Percentiles rank a stretch among this genome's conserved stretches.
phyloP scores from a whole-genome alignment of 53 echinoderm and acorn worm genomes.

The Zoroaster sp. region DNA sequence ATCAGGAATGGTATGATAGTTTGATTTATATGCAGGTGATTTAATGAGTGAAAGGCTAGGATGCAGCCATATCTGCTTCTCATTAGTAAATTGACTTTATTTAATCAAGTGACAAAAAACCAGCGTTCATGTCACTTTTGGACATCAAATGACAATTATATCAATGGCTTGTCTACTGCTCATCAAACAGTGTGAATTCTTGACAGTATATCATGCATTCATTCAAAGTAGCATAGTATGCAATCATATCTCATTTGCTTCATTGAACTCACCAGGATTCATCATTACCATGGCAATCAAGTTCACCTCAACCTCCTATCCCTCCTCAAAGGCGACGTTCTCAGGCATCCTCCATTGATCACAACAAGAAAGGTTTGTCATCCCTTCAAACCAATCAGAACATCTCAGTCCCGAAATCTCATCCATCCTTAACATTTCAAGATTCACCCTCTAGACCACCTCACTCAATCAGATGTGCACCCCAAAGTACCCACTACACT shows the following conservation, averaged over 20 bases:
- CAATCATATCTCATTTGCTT: not conserved
- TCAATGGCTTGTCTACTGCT: too few relatives aligned
- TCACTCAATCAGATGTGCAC: not conserved
- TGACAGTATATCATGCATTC: too few relatives aligned
- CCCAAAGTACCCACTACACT: not conserved
- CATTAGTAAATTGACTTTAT: too few relatives aligned
- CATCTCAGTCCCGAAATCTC: not conserved
- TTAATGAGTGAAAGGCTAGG: too few relatives aligned
- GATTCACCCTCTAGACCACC: not conserved
- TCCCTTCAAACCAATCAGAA: not conserved
- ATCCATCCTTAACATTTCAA: not conserved
- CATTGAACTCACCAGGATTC: not conserved
- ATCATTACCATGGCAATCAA: not conserved
- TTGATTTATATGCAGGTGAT: too few relatives aligned
- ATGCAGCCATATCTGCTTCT: too few relatives aligned
- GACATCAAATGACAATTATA: too few relatives aligned
- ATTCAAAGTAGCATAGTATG: too few relatives aligned
- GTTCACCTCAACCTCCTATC: constrained; percentile 3
- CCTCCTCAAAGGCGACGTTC: constrained; percentile 21
- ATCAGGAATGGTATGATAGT: too few relatives aligned
- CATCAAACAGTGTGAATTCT: too few relatives aligned
- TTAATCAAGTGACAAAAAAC: too few relatives aligned
- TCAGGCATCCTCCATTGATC: constrained; percentile 4
- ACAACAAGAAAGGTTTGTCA: not conserved
- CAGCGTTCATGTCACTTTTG: too few relatives aligned